Base-by-base conservation (phyloP, 2,113 vertebrate genomes). In the Egretta garzetta region DNA sequence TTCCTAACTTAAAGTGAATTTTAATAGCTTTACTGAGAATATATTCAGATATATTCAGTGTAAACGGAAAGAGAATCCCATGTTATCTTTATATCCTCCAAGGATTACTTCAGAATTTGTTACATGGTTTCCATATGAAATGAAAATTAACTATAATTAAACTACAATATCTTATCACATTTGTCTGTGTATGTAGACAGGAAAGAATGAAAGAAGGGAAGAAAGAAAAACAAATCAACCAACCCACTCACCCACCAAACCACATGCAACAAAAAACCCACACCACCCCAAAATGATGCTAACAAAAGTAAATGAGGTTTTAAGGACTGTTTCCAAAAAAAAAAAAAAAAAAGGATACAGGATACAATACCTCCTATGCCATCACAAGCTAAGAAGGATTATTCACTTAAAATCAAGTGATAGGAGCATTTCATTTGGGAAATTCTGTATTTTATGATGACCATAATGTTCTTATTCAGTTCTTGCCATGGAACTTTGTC, bases 21-120 rank as follows among this genome's bases (percentile, higher is more conserved):
- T 98, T 97, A 98, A 98, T 91, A 92, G 92, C 75, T 97, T 97
- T 92, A 83, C 76, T 90, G 64, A 97, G 59, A 97, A 97, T 58
- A 92, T 75, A 93, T 86, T 98, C 84, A 89, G 71, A 97, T 58
- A 92, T 75, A 93, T 86, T 98, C 84, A 89, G 71, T 89, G 59
- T 85, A 96, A 98, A 96, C 10, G 33, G 49, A 76, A 88, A 96
- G 73, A 72, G 35, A 97, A 96, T 92, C 35, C 68, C 70, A 17
- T 91, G 80, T 93, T 93, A 97, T 96, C 76, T 92, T 96, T 83
- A 93, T 62, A 96, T 80, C 53, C 90, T 95, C 94, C 37, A 82
- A 86, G 41, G 92, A 97, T 93, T 97, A 96, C 79, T 98, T 97
- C 52, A 86, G 76, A 97, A 97, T 96, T 96, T 90, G 60, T 86